These are phyloP conservation scores for Gymnoscopelus microlampas DNA, from an alignment of 2,797 vertebrate genomes.

Conservation along the genomic window DNA sequence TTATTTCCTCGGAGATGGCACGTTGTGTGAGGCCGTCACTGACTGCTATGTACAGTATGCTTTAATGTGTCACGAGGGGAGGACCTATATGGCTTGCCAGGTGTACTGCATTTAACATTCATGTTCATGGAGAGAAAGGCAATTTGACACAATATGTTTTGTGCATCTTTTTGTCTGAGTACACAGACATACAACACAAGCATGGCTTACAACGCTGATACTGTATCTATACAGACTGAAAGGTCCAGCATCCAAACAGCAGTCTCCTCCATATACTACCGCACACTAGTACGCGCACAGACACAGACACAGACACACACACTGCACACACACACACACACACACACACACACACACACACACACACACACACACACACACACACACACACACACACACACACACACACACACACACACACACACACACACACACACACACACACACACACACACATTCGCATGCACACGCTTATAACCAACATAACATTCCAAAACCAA, in stretches of 20 bases:
- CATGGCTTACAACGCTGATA: slow-evolving; percentile 6
- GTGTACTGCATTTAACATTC: slow-evolving; percentile 22
- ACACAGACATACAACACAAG: slow-evolving; percentile 27
- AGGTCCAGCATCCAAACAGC: background rate
- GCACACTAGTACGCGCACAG: background rate
- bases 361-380: slow-evolving; percentile 14
- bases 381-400: slow-evolving; percentile 1
- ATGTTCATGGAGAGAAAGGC: slow-evolving; percentile 9
- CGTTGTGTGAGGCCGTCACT: background rate
- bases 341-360: background rate
- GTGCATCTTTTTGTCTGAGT: slow-evolving; percentile 2
- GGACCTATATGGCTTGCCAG: background rate
- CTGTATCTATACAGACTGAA: slow-evolving; percentile 9
- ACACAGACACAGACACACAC: background rate
- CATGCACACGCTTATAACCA: background rate
- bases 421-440: slow-evolving; percentile 8
- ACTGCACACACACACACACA: slow-evolving; percentile 1
- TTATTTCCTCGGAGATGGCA: background rate
- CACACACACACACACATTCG: slow-evolving; percentile 1
- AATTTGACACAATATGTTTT: slow-evolving; percentile 20
- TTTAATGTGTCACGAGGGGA: background rate
- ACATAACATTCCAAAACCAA: slow-evolving; percentile 30
- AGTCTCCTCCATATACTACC: background rate
- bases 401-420: slow-evolving; percentile 4
- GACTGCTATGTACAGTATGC: background rate